Evolutionary conservation across 2,113 vertebrate genomes (phyloP), one percentile per base, ranked within the genome.

Genomic region (Antechinus stuartii): DNA sequence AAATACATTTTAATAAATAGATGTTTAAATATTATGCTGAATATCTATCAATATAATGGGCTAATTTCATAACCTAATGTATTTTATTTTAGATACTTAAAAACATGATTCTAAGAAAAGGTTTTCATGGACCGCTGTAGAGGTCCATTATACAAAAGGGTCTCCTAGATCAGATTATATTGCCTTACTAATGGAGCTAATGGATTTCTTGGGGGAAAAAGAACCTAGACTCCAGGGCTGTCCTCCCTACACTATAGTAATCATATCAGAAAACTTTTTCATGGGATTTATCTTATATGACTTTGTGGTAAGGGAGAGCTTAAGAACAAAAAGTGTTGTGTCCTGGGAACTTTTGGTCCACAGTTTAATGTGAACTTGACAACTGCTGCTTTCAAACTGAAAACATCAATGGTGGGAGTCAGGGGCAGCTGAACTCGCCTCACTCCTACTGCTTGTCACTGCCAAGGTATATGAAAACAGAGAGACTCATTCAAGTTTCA

Each of bases 321-420:
- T 94, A 90, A 25, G 52, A 27, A 93, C 61, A 94, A 90, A 8
- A 24, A 53, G 55, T 90, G 92, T 94, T 95, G 19, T 90, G 57
- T 7, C 14, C 49, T 68, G 55, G 23, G 53, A 89, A 91, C 91
- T 95, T 49, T 68, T 47, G 91, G 47, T 91, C 53, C 53, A 84
- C 25, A n/a, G 54, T 55, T 93, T 84, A 68, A 91, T 56, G 90
- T 76, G 93, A 93, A 93, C 90, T 95, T 96, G 95, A 92, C 91
- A 96, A 54, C 95, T 24, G 3, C 50, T 95, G 68, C 93, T 94
- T 95, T 96, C 92, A 95, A 0, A 0, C 46, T 54, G 52, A 76
- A 46, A 92, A 92, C 90, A 95, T 56, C 90, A 95, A 92, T 0
- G 55, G 53, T 90, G 91, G 54, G 90, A 47, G 26, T 23, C 7